Evolutionary conservation across 1,140 invertebrate genomes (phyloP).

Genomic region (Lucilia sericata): DNA sequence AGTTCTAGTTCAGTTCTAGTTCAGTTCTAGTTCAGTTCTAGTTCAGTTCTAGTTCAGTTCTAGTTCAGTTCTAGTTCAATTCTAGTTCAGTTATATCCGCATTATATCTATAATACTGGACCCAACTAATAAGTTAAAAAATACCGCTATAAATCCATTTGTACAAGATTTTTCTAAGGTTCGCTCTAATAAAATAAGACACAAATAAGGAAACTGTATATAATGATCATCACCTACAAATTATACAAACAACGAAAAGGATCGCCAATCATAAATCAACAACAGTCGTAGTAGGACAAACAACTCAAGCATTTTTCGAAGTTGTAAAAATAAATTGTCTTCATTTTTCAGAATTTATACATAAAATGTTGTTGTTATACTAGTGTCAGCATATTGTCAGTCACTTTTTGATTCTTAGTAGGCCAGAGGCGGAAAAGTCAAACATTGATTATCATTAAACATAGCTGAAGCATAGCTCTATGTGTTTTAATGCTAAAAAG

Average conservation of each 20-base stretch:
- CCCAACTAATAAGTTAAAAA: too few species aligned
- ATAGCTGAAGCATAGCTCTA: not conserved
- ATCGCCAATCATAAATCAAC: conserved; percentile 17
- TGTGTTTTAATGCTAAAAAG: not conserved
- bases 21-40: too few species aligned
- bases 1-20: too few species aligned
- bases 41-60: too few species aligned
- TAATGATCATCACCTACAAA: not conserved
- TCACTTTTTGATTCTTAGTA: conserved; percentile 35
- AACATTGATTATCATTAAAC: conserved; percentile 28
- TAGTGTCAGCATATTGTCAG: not conserved
- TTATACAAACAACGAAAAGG: not conserved
- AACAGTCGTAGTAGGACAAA: not conserved
- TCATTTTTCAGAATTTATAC: too few species aligned
- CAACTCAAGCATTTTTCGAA: not conserved
- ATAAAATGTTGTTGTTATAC: not conserved
- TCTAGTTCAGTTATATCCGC: too few species aligned
- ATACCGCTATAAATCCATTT: too few species aligned
- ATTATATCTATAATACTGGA: too few species aligned
- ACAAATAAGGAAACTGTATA: too few species aligned
- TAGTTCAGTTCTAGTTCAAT: too few species aligned
- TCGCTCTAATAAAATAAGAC: too few species aligned
- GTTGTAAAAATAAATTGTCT: conserved; percentile 15
- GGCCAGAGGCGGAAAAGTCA: conserved; percentile 27
- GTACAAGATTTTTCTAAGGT: too few species aligned